Conservation (phyloP, 1,140 invertebrate genomes). For the Hestina assimilis region DNA sequence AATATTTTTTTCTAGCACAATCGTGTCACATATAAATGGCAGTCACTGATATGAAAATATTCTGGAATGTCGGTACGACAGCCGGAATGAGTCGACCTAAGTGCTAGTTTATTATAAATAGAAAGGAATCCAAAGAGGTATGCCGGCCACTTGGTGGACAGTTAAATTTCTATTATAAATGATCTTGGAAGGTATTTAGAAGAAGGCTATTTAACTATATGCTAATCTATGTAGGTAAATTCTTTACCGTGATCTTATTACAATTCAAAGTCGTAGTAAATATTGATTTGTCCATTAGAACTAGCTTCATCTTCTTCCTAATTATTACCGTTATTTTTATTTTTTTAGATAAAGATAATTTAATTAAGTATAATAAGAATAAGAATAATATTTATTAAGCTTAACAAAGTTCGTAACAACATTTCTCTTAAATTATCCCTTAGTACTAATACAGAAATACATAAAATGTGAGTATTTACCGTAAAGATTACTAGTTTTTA, state of each 20-base stretch:
- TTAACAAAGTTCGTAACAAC: too few relatives aligned
- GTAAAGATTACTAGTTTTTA: too few relatives aligned
- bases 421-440: too few relatives aligned
- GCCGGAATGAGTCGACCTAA: slow-evolving; percentile 37
- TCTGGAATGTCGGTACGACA: slow-evolving; percentile 42
- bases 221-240: neutral
- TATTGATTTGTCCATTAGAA: too few relatives aligned
- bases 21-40: slow-evolving; percentile 37
- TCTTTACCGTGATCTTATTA: neutral
- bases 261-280: too few relatives aligned
- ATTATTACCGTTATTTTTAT: too few relatives aligned
- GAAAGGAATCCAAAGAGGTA: slow-evolving; percentile 42
- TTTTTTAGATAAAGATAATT: too few relatives aligned
- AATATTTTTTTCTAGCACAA: slow-evolving; percentile 17
- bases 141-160: slow-evolving; percentile 37
- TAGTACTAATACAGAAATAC: too few relatives aligned
- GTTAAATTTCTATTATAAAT: slow-evolving; percentile 30
- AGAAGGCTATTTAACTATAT: neutral
- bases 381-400: too few relatives aligned
- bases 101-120: slow-evolving; percentile 43
- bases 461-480: too few relatives aligned
- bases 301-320: too few relatives aligned
- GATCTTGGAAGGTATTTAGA: slow-evolving; percentile 15
- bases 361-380: too few relatives aligned
- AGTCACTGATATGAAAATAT: slow-evolving; percentile 42